A percentile compares a stretch with the other conserved stretches of the same genome.
phyloP scores from a whole-genome alignment of 30 jellyfish, hydroid and myxozoan genomes.

The Aurelia coerulea region DNA sequence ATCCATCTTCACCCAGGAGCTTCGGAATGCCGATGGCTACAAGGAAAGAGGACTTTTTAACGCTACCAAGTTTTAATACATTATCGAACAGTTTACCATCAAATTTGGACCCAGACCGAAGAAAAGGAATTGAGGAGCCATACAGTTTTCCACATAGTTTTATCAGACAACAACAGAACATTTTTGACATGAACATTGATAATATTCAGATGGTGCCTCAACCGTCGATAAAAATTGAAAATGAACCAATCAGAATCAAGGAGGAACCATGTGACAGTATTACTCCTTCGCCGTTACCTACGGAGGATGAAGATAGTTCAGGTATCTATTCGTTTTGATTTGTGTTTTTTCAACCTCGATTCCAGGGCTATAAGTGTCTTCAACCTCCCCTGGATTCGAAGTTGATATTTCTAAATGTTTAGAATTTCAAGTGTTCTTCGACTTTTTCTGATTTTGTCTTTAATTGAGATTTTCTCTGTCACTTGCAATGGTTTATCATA shows the following conservation, averaged over 20 bases:
- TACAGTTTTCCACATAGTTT: slow-evolving; percentile 17
- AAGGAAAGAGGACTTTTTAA: slow-evolving; percentile 2
- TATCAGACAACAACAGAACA: slow-evolving; percentile 18
- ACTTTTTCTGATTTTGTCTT: too few species aligned
- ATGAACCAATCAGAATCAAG: background rate
- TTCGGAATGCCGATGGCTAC: slow-evolving; percentile 52
- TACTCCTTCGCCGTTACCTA: slow-evolving; percentile 62
- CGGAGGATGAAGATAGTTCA: slow-evolving; percentile 61
- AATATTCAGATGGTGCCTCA: background rate
- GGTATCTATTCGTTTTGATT: background rate
- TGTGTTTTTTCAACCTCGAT: too few species aligned
- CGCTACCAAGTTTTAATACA: slow-evolving; percentile 7
- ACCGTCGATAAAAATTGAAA: slow-evolving; percentile 18
- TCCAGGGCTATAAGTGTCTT: too few species aligned
- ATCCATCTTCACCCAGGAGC: slow-evolving; percentile 64
- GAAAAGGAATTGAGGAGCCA: background rate
- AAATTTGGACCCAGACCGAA: too few species aligned
- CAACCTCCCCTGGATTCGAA: too few species aligned
- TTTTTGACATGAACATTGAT: background rate
- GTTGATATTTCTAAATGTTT: too few species aligned
- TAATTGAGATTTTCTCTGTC: too few species aligned
- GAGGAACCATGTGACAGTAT: slow-evolving; percentile 31
- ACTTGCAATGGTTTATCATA: too few species aligned
- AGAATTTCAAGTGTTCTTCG: too few species aligned
- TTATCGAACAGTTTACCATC: background rate